phyloP scores from a whole-genome alignment of 2,113 vertebrate genomes.

The Plectropomus leopardus region DNA sequence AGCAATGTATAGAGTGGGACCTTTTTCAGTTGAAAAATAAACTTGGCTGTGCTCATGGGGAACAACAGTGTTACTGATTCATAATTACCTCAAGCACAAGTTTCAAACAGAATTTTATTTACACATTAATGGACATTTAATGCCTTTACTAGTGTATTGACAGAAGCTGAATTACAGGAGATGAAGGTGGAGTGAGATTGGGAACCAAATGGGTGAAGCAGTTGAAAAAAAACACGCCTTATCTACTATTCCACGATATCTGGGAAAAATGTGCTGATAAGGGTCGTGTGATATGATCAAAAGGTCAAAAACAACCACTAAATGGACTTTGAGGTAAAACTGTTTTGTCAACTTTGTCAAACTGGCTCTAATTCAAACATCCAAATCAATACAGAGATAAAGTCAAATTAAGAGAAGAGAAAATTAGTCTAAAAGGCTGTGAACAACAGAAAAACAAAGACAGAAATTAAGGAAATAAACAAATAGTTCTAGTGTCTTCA shows the following conservation, averaged over 20 bases:
- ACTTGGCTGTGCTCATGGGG: neutral
- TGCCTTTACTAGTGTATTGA: neutral
- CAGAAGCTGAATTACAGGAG: neutral
- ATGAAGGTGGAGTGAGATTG: neutral
- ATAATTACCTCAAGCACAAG: neutral
- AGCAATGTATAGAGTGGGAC: neutral
- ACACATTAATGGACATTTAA: neutral
- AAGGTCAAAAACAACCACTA: neutral
- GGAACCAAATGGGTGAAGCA: neutral
- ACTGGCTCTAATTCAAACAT: conserved; percentile 10
- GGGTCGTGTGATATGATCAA: conserved; percentile 6
- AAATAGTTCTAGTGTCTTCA: conserved; percentile 3
- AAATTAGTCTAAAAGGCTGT: conserved; percentile 15
- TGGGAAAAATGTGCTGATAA: neutral
- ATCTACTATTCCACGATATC: neutral
- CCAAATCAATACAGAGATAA: conserved; percentile 9
- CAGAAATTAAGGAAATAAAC: neutral
- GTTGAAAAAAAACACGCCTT: neutral
- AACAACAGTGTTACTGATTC: neutral
- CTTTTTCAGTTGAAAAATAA: neutral
- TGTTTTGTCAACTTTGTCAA: neutral
- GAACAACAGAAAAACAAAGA: neutral
- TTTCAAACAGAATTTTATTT: neutral
- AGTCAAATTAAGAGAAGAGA: conserved; percentile 5
- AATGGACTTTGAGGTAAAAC: no score